These are phyloP conservation scores for Argopecten irradians DNA, from an alignment of 1,140 invertebrate genomes.

Conservation along the genomic window DNA sequence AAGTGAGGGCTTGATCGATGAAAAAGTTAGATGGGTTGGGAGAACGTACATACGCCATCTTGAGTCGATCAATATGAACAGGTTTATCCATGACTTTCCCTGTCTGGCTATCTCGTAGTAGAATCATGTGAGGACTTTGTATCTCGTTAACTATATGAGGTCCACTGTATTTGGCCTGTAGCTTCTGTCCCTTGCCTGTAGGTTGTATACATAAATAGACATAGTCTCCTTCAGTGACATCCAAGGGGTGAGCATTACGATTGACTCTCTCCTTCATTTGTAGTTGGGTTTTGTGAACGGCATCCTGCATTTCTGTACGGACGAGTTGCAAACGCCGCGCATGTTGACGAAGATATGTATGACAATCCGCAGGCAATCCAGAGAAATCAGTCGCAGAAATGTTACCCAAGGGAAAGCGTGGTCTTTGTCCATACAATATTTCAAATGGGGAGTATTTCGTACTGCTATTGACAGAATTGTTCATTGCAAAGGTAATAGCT, in stretches of 20 bases:
- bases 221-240: not conserved
- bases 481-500: conserved; percentile 31
- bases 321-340: not conserved
- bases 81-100: not conserved
- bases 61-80: conserved; percentile 40
- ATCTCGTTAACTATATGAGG: conserved; percentile 30
- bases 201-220: conserved; percentile 33
- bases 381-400: too few relatives aligned
- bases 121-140: conserved; percentile 30
- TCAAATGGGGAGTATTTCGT: conserved; percentile 45
- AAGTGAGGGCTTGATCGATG: not conserved
- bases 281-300: not conserved
- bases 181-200: conserved; percentile 31
- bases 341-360: not conserved
- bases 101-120: not conserved
- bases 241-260: not conserved
- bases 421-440: conserved; percentile 36
- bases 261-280: not conserved
- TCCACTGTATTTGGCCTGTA: conserved; percentile 30
- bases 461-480: conserved; percentile 20
- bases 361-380: conserved; percentile 27
- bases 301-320: conserved; percentile 23
- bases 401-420: conserved; percentile 33
- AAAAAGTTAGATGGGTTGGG: conserved; percentile 11
- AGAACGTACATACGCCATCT: conserved; percentile 40